These are phyloP conservation scores for Danio choprae DNA, from an alignment of 2,797 vertebrate species.

Conservation along the genomic window DNA sequence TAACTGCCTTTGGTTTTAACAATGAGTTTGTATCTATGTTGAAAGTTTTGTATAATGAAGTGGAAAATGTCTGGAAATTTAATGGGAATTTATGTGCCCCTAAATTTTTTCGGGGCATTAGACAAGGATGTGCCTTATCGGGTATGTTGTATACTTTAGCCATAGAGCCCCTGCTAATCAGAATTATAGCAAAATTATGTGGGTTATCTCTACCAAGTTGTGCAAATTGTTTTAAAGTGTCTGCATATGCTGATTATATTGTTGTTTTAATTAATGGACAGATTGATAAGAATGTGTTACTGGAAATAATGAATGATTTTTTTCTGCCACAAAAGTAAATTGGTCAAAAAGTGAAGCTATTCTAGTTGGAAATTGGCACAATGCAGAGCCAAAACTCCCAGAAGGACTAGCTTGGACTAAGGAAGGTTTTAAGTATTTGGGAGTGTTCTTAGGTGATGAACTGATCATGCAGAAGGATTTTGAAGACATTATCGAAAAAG, in stretches of 20 bases:
- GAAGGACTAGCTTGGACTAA: neutral
- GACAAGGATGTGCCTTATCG: neutral
- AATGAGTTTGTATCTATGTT: neutral
- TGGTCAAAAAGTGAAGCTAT: constrained; percentile 11
- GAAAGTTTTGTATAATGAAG: neutral
- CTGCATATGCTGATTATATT: constrained; percentile 1
- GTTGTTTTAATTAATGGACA: neutral
- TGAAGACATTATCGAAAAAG: neutral
- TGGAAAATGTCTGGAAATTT: neutral
- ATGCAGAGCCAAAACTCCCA: neutral
- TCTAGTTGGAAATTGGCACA: neutral
- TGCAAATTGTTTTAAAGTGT: neutral
- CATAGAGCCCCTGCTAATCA: neutral
- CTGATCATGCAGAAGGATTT: no score
- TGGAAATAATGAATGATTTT: neutral
- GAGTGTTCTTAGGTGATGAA: neutral
- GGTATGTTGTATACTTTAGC: neutral
- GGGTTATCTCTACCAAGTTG: neutral
- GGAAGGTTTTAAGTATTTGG: constrained; percentile 19
- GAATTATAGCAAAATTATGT: neutral
- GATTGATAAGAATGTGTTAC: neutral
- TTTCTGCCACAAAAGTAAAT: no score
- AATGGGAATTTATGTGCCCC: no score
- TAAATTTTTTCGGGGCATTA: constrained; percentile 10
- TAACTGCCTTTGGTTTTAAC: neutral